Base-by-base conservation (phyloP, 2,888 invertebrate species). In the Branchinecta sandiegonensis region DNA sequence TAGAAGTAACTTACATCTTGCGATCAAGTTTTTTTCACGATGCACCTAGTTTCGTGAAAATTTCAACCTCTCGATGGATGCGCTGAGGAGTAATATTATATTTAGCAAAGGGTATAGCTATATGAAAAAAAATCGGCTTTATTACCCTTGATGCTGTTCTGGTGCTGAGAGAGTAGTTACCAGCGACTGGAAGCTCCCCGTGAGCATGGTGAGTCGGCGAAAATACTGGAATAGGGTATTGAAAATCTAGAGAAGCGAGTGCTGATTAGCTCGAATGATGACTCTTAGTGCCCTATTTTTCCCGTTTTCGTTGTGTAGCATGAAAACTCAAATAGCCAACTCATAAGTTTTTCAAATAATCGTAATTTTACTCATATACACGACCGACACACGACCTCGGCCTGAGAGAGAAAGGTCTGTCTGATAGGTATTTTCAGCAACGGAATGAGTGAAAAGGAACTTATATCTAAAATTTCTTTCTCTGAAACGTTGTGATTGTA, bases 401-500 rank as follows among this genome's bases (percentile, higher is more conserved):
- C n/a, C n/a, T n/a, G n/a, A n/a, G n/a, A n/a, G n/a, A n/a, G n/a
- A n/a, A n/a, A n/a, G n/a, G n/a, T n/a, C n/a, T n/a, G n/a, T n/a
- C n/a, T n/a, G n/a, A n/a, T n/a, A n/a, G n/a, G n/a, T n/a, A n/a
- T n/a, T n/a, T n/a, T n/a, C n/a, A n/a, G n/a, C n/a, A n/a, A n/a
- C n/a, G n/a, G 11, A 11, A 50, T 50, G n/a, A 50, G 11, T 50
- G n/a, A 11, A 50, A 11, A n/a, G 11, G n/a, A 50, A 50, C 11
- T n/a, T 11, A 50, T n/a, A 50, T 50, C n/a, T 11, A n/a, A 50
- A 50, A 50, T 50, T 50, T 50, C n/a, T n/a, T 50, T n/a, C 11
- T 50, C n/a, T 50, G 50, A 50, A 50, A 50, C 50, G n/a, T 50
- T 50, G 50, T 50, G 50, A n/a, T 50, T 50, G 50, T 50, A 50